Evolutionary conservation across 2,113 vertebrate genomes (phyloP).

Genomic region (Muscicapa adusta): DNA sequence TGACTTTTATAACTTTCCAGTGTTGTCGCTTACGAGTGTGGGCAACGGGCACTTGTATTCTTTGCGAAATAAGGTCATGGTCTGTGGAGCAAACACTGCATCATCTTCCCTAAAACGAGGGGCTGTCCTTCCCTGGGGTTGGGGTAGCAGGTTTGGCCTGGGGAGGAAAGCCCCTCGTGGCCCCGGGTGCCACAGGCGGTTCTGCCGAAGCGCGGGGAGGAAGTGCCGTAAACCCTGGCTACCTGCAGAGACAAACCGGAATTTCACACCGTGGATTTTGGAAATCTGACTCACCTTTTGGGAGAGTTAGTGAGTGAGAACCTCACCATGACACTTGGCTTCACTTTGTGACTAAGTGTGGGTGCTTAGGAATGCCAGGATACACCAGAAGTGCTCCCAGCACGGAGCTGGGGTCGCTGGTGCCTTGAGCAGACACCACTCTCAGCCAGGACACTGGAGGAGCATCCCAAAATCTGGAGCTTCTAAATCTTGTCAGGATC

Average conservation of each 20-base stretch:
- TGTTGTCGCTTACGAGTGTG: not conserved
- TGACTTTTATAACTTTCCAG: not conserved
- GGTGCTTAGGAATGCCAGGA: not conserved
- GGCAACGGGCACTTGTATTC: not conserved
- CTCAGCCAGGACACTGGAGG: not conserved
- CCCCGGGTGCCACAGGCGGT: not conserved
- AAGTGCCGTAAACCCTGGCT: not conserved
- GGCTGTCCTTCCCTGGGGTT: accelerated
- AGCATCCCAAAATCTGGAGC: not conserved
- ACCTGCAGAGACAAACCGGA: not conserved
- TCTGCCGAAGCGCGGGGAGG: not conserved
- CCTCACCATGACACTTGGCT: not conserved
- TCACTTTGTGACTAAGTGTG: not conserved
- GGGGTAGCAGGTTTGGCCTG: not conserved
- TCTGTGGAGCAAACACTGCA: not conserved
- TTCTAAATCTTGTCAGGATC: not conserved
- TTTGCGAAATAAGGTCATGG: not conserved
- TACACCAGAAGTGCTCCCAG: not conserved
- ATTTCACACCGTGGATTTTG: not conserved
- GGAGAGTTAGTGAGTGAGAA: not conserved
- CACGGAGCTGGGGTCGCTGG: not conserved
- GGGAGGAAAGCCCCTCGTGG: not conserved
- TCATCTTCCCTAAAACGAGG: not conserved
- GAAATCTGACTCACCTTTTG: not conserved
- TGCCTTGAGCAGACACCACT: not conserved